Conservation (phyloP, 2,888 invertebrate genomes). For the Bombylius discolor region DNA sequence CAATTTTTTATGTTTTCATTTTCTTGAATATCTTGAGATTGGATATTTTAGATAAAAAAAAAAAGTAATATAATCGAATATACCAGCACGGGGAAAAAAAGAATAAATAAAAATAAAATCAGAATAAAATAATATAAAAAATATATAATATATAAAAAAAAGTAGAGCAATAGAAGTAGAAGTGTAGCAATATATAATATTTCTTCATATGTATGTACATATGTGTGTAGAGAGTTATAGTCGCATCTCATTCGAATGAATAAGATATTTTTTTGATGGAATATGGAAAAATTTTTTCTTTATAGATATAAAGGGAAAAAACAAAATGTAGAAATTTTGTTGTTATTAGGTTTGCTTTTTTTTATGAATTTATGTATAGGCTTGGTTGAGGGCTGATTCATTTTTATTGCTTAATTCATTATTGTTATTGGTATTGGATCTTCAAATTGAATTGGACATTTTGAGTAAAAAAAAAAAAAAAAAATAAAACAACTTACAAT, state of each 20-base stretch:
- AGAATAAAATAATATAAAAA: too few relatives aligned
- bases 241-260: too few relatives aligned
- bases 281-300: neutral
- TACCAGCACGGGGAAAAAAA: neutral
- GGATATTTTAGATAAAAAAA: conserved; percentile 10
- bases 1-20: conserved; percentile 15
- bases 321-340: neutral
- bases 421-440: conserved; percentile 12
- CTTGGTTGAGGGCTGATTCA: neutral
- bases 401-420: conserved; percentile 14
- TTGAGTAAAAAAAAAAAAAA: neutral
- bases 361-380: neutral
- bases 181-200: too few relatives aligned
- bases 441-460: conserved; percentile 12
- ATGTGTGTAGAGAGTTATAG: too few relatives aligned
- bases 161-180: too few relatives aligned
- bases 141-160: too few relatives aligned
- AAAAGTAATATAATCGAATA: conserved; percentile 3
- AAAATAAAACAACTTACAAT: too few relatives aligned
- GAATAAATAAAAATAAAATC: too few relatives aligned
- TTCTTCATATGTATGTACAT: too few relatives aligned
- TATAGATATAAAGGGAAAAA: neutral
- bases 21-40: conserved; percentile 14
- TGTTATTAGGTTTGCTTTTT: neutral
- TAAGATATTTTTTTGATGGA: too few relatives aligned